Evolutionary conservation across 2,113 vertebrate species (phyloP).

Genomic region (Chaetorhynchus papuensis): DNA sequence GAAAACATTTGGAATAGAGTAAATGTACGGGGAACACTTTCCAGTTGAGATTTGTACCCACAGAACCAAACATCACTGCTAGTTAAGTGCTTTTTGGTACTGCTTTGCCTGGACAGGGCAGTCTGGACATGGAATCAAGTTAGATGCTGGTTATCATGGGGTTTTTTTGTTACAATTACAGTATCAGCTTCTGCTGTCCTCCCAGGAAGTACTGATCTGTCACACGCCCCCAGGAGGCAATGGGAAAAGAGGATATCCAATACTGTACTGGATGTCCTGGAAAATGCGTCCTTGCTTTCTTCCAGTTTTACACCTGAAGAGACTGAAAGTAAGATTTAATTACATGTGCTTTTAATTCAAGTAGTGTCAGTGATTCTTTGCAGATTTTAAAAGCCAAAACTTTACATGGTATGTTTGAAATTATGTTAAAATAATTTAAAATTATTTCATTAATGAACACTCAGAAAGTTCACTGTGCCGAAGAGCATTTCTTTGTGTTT

Average conservation of each 20-base stretch:
- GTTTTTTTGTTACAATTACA: not conserved
- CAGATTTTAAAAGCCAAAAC: not conserved
- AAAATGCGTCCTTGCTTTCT: slow-evolving; percentile 74
- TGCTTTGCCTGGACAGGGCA: not conserved
- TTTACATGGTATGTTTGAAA: not conserved
- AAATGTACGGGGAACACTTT: not conserved
- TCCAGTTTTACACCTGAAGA: slow-evolving; percentile 66
- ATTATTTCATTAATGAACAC: not conserved
- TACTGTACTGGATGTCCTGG: slow-evolving; percentile 69
- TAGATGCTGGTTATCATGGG: not conserved
- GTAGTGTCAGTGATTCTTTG: not conserved
- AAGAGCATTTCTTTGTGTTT: not conserved
- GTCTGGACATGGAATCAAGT: not conserved
- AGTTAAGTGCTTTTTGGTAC: not conserved
- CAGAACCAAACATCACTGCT: not conserved
- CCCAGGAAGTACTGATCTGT: not conserved
- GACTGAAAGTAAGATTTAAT: slow-evolving; percentile 48
- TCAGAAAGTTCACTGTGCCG: not conserved
- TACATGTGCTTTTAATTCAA: not conserved
- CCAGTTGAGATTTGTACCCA: not conserved
- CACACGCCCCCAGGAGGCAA: slow-evolving; percentile 55
- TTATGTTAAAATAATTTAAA: not conserved
- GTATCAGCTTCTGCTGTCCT: not conserved
- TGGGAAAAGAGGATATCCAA: slow-evolving; percentile 73
- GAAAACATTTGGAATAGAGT: not conserved